Percentiles rank a stretch among this genome's conserved stretches.
Conservation (phyloP, 2,113 vertebrate genomes). For the Salvelinus alpinus region DNA sequence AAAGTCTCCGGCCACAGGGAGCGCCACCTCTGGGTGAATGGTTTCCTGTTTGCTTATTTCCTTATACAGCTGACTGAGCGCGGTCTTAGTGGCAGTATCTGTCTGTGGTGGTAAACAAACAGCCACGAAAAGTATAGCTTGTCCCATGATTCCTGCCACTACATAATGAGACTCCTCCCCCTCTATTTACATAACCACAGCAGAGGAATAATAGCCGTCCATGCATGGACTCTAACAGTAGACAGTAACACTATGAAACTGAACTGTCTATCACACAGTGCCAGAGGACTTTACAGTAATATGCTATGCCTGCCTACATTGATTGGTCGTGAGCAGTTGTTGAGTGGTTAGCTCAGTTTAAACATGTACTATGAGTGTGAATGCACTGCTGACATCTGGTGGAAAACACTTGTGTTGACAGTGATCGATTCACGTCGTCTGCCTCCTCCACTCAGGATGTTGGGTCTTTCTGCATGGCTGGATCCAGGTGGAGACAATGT, state of each 20-base stretch:
- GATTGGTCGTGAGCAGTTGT: not conserved
- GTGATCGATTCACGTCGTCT: not conserved
- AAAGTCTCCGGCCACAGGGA: too few species aligned
- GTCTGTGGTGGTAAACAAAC: too few species aligned
- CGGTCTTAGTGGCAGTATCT: too few species aligned
- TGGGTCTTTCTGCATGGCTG: not conserved
- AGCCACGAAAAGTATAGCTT: too few species aligned
- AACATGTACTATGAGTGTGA: slow-evolving; percentile 14
- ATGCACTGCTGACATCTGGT: slow-evolving; percentile 23
- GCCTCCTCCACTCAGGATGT: not conserved
- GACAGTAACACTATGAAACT: not conserved
- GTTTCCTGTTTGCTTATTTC: too few species aligned
- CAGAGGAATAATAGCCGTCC: not conserved
- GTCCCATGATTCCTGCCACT: not conserved
- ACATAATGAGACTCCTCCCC: not conserved
- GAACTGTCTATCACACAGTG: not conserved
- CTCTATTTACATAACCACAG: not conserved
- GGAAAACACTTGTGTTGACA: not conserved
- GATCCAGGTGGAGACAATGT: slow-evolving; percentile 8
- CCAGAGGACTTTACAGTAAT: not conserved
- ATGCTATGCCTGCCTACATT: not conserved
- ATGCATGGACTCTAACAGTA: not conserved
- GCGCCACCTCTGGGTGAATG: too few species aligned
- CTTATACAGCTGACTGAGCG: too few species aligned
- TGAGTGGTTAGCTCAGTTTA: slow-evolving; percentile 34